Evolutionary conservation across 2,113 vertebrate species (phyloP).

Genomic region (Delphinus delphis): DNA sequence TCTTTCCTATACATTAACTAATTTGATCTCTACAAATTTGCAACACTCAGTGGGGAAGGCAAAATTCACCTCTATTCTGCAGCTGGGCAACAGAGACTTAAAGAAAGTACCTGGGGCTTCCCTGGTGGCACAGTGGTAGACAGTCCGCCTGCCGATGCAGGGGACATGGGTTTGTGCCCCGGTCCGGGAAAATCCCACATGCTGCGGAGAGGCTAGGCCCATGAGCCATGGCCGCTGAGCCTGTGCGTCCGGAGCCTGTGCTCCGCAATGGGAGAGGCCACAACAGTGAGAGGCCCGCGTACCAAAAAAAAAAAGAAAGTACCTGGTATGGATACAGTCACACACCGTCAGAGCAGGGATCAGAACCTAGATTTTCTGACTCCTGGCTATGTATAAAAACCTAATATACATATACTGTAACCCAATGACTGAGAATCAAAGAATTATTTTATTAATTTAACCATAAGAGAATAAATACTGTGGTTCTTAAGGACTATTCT

Average conservation of each 20-base stretch:
- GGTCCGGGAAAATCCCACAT: no score
- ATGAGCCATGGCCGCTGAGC: no score
- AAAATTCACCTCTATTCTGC: not conserved
- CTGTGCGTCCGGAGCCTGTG: no score
- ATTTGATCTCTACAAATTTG: not conserved
- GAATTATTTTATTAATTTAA: conserved; percentile 1
- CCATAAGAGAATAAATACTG: not conserved
- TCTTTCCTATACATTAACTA: not conserved
- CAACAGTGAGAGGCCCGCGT: no score
- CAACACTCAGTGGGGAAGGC: not conserved
- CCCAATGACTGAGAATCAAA: not conserved
- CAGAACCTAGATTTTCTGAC: not conserved
- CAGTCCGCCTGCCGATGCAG: no score
- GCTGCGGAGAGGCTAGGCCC: no score
- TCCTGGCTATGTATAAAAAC: not conserved
- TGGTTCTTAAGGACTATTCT: not conserved
- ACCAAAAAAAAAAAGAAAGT: not conserved
- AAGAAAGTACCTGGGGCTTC: not conserved
- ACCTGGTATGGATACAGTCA: not conserved
- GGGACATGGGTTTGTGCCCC: no score
- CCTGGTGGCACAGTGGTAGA: no score
- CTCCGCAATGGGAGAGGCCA: no score
- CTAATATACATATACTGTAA: not conserved
- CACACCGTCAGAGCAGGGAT: not conserved
- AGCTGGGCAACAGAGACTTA: not conserved